phyloP scores from a whole-genome alignment of 2,113 vertebrate species.

The Paratilapia polleni region DNA sequence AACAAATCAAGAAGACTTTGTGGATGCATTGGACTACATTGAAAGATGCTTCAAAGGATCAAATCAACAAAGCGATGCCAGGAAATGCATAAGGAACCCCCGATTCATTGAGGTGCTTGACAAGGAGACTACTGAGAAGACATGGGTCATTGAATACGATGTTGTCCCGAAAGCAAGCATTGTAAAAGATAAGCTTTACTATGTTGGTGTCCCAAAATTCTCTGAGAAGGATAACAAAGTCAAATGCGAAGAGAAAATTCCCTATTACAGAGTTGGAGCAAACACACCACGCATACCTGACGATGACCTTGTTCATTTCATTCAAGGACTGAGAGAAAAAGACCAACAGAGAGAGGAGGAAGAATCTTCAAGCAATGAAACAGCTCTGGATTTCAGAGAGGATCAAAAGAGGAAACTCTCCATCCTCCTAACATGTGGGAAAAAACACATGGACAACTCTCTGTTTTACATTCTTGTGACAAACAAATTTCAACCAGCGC shows the following conservation, averaged over 20 bases:
- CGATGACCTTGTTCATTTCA: slow-evolving; percentile 41
- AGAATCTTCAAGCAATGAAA: slow-evolving; percentile 47
- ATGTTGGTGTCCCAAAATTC: slow-evolving; percentile 73
- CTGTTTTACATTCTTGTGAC: slow-evolving; percentile 76
- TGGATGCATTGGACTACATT: slow-evolving; percentile 73
- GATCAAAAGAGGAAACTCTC: slow-evolving; percentile 75
- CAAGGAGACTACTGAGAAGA: slow-evolving; percentile 55
- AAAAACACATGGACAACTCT: slow-evolving; percentile 71
- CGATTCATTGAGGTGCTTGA: slow-evolving; percentile 79
- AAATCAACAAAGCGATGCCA: slow-evolving; percentile 44
- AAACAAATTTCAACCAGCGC: slow-evolving; percentile 59
- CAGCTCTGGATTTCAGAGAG: not conserved
- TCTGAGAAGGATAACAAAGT: slow-evolving; percentile 50
- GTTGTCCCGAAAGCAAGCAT: slow-evolving; percentile 67
- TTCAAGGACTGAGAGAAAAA: slow-evolving; percentile 55
- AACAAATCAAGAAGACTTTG: slow-evolving; percentile 40
- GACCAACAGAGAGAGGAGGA: slow-evolving; percentile 73
- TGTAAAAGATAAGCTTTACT: slow-evolving; percentile 64
- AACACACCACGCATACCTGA: slow-evolving; percentile 64
- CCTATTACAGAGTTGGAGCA: slow-evolving; percentile 72
- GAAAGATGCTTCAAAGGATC: slow-evolving; percentile 60
- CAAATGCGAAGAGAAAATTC: slow-evolving; percentile 23
- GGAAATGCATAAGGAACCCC: slow-evolving; percentile 74
- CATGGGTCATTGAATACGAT: slow-evolving; percentile 81
- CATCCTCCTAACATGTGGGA: slow-evolving; percentile 74